Conservation (phyloP, 2,113 vertebrate genomes). For the Pyxicephalus adspersus region DNA sequence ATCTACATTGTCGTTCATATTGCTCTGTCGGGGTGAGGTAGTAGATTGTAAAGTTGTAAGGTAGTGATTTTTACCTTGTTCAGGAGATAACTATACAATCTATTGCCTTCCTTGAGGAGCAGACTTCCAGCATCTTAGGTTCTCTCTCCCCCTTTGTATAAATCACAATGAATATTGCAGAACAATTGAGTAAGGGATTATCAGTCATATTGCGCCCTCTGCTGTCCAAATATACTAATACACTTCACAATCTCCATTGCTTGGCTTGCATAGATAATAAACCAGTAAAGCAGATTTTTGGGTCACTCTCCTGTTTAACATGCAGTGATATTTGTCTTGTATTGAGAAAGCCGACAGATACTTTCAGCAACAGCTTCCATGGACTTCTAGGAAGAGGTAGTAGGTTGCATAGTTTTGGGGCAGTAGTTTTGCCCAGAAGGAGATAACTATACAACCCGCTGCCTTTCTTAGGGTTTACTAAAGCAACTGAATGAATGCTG, state of each 20-base stretch:
- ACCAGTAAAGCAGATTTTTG: neutral
- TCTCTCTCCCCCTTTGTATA: neutral
- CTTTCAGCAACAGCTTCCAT: neutral
- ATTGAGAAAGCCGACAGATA: no score
- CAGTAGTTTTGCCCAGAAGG: conserved; percentile 83
- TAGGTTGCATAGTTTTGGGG: conserved; percentile 87
- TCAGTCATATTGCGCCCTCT: conserved; percentile 38
- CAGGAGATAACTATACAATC: conserved; percentile 86
- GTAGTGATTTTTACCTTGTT: conserved; percentile 83
- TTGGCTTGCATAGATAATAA: neutral
- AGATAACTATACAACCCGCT: conserved; percentile 87
- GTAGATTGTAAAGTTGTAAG: conserved; percentile 88
- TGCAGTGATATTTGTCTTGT: neutral
- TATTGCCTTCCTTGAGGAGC: conserved; percentile 85
- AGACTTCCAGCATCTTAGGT: conserved; percentile 66
- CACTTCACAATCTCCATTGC: neutral
- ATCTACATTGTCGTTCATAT: neutral
- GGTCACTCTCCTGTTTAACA: neutral
- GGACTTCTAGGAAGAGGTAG: conserved; percentile 85
- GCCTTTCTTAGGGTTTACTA: conserved; percentile 81
- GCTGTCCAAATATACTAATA: conserved; percentile 4
- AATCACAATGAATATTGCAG: neutral
- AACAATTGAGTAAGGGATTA: neutral
- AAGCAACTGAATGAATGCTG: conserved; percentile 53
- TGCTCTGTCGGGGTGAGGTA: conserved; percentile 84